These are phyloP conservation scores for Carassius gibelio DNA, from an alignment of 2,113 vertebrate species.

Conservation along the genomic window DNA sequence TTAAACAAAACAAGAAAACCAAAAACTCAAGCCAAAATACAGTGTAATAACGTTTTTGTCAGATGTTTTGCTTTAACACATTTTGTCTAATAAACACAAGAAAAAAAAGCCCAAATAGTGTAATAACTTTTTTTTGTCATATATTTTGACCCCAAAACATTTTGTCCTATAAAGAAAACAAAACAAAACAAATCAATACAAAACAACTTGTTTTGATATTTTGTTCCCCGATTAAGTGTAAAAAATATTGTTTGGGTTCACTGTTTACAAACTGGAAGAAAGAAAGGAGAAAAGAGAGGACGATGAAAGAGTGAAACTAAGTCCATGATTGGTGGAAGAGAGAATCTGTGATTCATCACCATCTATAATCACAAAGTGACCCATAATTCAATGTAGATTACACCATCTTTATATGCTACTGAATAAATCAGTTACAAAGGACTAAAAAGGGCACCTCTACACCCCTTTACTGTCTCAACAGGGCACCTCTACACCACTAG, in stretches of 20 bases:
- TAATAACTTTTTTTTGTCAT: neutral
- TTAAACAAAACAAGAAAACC: neutral
- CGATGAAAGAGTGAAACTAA: neutral
- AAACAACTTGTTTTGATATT: neutral
- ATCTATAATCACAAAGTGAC: neutral
- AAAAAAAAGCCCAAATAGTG: neutral
- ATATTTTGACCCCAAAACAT: neutral
- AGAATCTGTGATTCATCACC: conserved; percentile 9
- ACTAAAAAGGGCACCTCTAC: neutral
- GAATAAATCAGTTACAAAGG: neutral
- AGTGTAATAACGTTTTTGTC: too few species aligned
- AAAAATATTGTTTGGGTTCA: neutral
- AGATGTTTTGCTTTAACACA: too few species aligned
- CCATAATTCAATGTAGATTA: neutral
- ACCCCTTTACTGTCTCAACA: neutral
- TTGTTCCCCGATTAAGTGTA: neutral
- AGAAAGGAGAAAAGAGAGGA: conserved; percentile 2
- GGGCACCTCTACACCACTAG: conserved; percentile 2
- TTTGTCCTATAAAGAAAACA: neutral
- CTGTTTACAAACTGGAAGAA: neutral
- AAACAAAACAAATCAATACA: neutral
- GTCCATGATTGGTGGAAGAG: neutral
- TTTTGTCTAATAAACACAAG: too few species aligned
- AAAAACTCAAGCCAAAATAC: neutral
- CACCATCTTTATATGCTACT: neutral